phyloP scores from a whole-genome alignment of 1,140 invertebrate genomes.

The Himalopsyche phryganea region DNA sequence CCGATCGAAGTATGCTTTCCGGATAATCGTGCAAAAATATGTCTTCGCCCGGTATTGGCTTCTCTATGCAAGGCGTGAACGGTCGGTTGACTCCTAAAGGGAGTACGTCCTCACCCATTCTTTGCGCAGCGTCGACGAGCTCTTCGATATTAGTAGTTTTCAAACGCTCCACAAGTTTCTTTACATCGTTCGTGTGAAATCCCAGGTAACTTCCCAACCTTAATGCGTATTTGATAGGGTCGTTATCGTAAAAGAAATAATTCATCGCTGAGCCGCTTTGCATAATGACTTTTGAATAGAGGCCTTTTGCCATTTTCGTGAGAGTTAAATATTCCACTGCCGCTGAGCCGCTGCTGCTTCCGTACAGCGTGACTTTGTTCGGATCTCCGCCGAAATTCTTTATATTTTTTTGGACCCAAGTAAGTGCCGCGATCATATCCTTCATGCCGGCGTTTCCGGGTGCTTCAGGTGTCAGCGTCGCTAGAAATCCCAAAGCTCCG shows the following conservation, averaged over 20 bases:
- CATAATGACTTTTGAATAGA: conserved; percentile 26
- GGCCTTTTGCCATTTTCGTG: conserved; percentile 32
- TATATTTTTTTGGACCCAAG: conserved; percentile 65
- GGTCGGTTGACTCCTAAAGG: conserved; percentile 15
- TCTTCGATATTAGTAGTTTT: conserved; percentile 20
- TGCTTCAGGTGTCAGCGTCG: conserved; percentile 58
- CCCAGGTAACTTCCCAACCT: conserved; percentile 51
- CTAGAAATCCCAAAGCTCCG: conserved; percentile 64
- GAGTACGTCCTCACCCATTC: conserved; percentile 29
- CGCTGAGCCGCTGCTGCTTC: conserved; percentile 62
- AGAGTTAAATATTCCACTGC: conserved; percentile 38
- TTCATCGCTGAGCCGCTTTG: conserved; percentile 57
- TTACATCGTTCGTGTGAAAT: conserved; percentile 40
- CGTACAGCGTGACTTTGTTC: conserved; percentile 61
- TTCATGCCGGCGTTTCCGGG: conserved; percentile 69
- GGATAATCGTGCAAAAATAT: conserved; percentile 25
- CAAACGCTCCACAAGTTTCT: conserved; percentile 39
- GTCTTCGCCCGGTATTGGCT: conserved; percentile 11
- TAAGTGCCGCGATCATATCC: conserved; percentile 63
- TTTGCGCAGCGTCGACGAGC: conserved; percentile 32
- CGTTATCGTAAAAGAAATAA: conserved; percentile 54
- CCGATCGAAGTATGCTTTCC: conserved; percentile 22
- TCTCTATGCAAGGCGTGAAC: conserved; percentile 20
- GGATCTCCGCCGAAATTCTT: conserved; percentile 67
- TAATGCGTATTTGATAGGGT: conserved; percentile 50